Evolutionary conservation across 2,797 vertebrate species (phyloP).

Genomic region (Coccyzus lansbergi): DNA sequence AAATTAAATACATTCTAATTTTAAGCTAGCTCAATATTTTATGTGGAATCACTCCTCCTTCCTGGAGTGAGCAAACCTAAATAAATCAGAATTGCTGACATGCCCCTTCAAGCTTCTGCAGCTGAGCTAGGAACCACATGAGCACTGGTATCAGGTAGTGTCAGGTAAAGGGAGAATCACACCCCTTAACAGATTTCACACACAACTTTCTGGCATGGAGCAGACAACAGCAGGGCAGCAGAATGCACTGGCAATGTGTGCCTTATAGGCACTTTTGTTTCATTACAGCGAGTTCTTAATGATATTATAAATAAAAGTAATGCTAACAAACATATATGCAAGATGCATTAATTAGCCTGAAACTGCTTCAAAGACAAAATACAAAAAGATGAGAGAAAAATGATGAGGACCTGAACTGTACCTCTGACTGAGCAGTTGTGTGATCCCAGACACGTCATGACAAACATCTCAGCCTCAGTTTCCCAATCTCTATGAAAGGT

Average conservation of each 20-base stretch:
- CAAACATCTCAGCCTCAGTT: background rate
- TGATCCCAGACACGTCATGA: background rate
- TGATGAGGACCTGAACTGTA: background rate
- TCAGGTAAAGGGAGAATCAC: background rate
- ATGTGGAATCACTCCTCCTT: background rate
- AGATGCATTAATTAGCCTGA: background rate
- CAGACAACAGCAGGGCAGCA: background rate
- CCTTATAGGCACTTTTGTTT: background rate
- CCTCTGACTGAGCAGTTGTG: background rate
- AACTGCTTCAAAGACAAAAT: constrained; percentile 1
- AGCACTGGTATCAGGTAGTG: background rate
- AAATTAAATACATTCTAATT: background rate
- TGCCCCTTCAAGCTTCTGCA: background rate
- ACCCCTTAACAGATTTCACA: background rate
- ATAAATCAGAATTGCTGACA: background rate
- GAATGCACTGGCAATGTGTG: background rate
- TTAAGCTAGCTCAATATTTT: background rate
- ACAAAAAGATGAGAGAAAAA: background rate
- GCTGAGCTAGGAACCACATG: background rate
- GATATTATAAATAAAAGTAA: background rate
- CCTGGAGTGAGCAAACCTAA: background rate
- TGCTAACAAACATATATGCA: background rate
- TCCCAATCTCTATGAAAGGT: background rate
- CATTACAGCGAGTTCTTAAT: background rate
- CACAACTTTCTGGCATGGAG: background rate